A percentile compares a stretch with the other conserved stretches of the same genome.
phyloP scores from a whole-genome alignment of 2,888 invertebrate genomes.

The Polydesmus complanatus region DNA sequence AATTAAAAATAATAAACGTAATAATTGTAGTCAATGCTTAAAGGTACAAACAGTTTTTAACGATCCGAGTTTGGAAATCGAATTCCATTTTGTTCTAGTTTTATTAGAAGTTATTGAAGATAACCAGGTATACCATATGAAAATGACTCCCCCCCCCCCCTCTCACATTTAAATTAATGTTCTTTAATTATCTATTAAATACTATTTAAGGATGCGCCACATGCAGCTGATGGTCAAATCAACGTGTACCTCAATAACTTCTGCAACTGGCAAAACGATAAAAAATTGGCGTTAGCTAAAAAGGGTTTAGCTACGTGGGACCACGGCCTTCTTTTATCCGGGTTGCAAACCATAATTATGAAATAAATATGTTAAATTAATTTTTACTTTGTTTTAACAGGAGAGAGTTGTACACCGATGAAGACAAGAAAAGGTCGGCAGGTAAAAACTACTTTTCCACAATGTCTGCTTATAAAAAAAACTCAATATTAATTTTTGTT shows the following conservation, averaged over 20 bases:
- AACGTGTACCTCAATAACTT: neutral
- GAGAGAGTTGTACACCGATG: neutral
- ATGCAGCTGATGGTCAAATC: neutral
- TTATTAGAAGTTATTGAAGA: neutral
- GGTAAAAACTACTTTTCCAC: neutral
- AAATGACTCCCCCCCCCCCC: too few relatives aligned
- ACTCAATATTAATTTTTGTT: too few relatives aligned
- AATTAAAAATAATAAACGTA: neutral
- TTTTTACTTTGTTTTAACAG: neutral
- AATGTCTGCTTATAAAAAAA: too few relatives aligned
- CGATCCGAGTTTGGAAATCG: neutral
- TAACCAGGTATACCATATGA: neutral
- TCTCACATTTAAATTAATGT: too few relatives aligned
- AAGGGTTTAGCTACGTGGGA: neutral
- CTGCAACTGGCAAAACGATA: neutral
- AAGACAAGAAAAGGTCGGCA: neutral
- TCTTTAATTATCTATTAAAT: neutral
- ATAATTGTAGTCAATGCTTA: neutral
- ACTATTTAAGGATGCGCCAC: neutral
- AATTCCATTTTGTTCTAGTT: slow-evolving; percentile 8
- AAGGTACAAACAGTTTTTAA: neutral
- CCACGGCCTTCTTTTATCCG: neutral
- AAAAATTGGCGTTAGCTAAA: neutral
- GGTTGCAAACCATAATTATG: neutral
- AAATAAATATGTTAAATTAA: neutral